Evolutionary conservation across 2,888 invertebrate species (phyloP).

Genomic region (Drosophila helvetica): DNA sequence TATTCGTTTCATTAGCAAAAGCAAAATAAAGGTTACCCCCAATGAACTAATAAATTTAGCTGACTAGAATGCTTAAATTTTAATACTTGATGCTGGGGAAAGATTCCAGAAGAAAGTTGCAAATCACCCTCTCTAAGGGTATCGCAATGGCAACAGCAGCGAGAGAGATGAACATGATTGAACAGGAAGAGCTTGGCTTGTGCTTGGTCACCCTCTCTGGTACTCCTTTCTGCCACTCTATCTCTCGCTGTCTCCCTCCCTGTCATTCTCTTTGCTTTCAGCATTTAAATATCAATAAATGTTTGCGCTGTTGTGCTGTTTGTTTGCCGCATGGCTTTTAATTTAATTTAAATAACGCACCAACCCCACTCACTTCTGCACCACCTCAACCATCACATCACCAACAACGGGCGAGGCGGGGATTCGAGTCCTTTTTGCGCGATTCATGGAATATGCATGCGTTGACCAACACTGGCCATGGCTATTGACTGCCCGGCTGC

Average conservation of each 20-base stretch:
- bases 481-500: conserved; percentile 23
- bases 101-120: neutral
- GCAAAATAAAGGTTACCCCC: no score
- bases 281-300: conserved; percentile 77
- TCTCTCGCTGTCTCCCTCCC: neutral
- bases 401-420: neutral
- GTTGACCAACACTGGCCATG: conserved; percentile 55
- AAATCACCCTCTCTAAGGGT: neutral
- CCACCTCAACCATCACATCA: neutral
- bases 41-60: no score
- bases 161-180: conserved; percentile 13
- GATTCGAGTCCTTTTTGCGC: neutral
- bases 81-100: no score
- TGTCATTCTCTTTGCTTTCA: conserved; percentile 30
- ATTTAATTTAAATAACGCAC: conserved; percentile 72
- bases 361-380: conserved; percentile 19
- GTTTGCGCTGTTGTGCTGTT: conserved; percentile 56
- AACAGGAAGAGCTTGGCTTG: conserved; percentile 10
- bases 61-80: no score
- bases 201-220: neutral
- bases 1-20: no score
- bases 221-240: neutral
- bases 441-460: conserved; percentile 52
- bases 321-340: conserved; percentile 70
- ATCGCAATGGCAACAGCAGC: neutral